These are phyloP conservation scores for Sphaeridia pumilis DNA, from an alignment of 2,888 invertebrate genomes.

Conservation along the genomic window DNA sequence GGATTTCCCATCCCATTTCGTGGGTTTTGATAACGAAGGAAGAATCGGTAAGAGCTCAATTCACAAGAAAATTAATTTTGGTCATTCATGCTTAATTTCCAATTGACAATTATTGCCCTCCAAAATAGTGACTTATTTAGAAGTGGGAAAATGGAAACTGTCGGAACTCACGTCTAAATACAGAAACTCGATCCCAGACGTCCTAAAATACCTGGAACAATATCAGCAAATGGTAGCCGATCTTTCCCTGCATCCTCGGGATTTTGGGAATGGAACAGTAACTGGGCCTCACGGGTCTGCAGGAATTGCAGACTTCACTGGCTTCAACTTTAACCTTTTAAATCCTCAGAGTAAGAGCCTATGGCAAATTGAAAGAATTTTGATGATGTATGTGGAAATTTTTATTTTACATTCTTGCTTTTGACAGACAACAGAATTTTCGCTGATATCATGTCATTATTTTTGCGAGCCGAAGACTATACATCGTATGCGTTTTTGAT, in stretches of 20 bases:
- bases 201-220: not conserved
- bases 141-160: not conserved
- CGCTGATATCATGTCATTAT: too few relatives aligned
- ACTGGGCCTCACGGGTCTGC: not conserved
- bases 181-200: not conserved
- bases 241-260: not conserved
- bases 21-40: not conserved
- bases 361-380: too few relatives aligned
- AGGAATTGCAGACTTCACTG: not conserved
- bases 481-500: too few relatives aligned
- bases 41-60: not conserved
- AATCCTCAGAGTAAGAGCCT: too few relatives aligned
- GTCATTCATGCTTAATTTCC: too few relatives aligned
- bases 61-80: too few relatives aligned
- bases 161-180: not conserved
- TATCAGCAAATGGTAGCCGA: not conserved
- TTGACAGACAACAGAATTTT: too few relatives aligned
- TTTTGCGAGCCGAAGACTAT: too few relatives aligned
- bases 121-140: not conserved
- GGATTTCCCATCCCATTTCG: not conserved
- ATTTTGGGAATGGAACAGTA: not conserved
- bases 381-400: too few relatives aligned
- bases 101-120: too few relatives aligned
- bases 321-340: too few relatives aligned
- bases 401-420: too few relatives aligned